Evolutionary conservation across 2,797 vertebrate genomes (phyloP).

Genomic region (Spinibarbus caldwelli): DNA sequence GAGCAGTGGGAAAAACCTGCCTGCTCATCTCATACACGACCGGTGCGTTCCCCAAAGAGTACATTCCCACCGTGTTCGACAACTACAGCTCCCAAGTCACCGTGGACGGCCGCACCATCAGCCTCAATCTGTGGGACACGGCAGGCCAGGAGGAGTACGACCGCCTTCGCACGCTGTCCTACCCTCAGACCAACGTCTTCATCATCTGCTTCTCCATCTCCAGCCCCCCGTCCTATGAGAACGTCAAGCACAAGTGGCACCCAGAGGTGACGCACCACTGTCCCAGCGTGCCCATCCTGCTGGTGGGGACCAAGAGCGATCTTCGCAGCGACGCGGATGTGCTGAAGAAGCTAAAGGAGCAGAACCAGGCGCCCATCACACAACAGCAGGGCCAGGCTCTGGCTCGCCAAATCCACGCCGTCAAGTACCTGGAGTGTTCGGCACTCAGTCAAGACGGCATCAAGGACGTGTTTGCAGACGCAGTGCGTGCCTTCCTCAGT

Average conservation of each 20-base stretch:
- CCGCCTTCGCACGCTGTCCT: conserved; percentile 80
- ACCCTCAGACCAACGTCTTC: conserved; percentile 83
- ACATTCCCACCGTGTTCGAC: conserved; percentile 92
- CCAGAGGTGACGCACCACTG: conserved; percentile 88
- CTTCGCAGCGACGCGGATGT: conserved; percentile 83
- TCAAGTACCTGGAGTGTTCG: conserved; percentile 90
- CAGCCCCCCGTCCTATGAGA: conserved; percentile 80
- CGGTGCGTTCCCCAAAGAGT: conserved; percentile 89
- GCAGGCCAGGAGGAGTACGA: conserved; percentile 86
- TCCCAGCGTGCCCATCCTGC: conserved; percentile 85
- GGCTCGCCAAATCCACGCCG: conserved; percentile 86
- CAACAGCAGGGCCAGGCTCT: conserved; percentile 84
- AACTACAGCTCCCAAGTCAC: conserved; percentile 89
- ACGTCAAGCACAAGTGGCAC: conserved; percentile 85
- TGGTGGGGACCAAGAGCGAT: conserved; percentile 92
- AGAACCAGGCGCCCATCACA: conserved; percentile 85
- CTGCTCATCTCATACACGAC: conserved; percentile 93
- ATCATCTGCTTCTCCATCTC: conserved; percentile 85
- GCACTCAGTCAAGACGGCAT: conserved; percentile 90
- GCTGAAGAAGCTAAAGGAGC: conserved; percentile 91
- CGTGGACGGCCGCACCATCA: conserved; percentile 80
- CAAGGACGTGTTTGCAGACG: conserved; percentile 87
- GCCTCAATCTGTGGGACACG: conserved; percentile 86
- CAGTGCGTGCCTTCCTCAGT: conserved; percentile 85
- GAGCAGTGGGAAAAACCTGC: conserved; percentile 91